phyloP scores from a whole-genome alignment of 2,888 invertebrate species.

The Brachyopa scutellaris region DNA sequence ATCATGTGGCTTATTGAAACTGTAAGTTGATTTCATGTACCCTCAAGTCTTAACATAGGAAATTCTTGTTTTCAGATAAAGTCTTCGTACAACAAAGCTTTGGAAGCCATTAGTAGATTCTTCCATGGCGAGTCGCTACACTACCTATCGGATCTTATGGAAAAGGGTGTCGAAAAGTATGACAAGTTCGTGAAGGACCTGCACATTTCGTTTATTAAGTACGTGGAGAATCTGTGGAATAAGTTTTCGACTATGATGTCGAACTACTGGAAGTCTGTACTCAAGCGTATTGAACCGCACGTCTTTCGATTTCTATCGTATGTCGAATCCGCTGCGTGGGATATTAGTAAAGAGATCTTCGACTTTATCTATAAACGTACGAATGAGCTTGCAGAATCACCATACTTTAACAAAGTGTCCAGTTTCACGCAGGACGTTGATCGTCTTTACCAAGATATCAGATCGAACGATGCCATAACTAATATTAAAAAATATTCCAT shows the following conservation, averaged over 20 bases:
- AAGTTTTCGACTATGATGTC: constrained; percentile 86
- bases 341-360: constrained; percentile 88
- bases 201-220: constrained; percentile 86
- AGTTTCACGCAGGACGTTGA: constrained; percentile 92
- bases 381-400: constrained; percentile 90
- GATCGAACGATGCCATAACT: constrained; percentile 89
- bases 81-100: constrained; percentile 86
- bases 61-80: constrained; percentile 85
- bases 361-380: constrained; percentile 91
- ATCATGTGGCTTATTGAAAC: constrained; percentile 89
- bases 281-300: constrained; percentile 89
- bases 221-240: constrained; percentile 89
- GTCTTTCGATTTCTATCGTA: constrained; percentile 90
- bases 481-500: constrained; percentile 90
- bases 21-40: constrained; percentile 77
- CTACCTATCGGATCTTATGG: constrained; percentile 87
- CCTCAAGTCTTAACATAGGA: no score
- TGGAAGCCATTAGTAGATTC: constrained; percentile 87
- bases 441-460: constrained; percentile 89
- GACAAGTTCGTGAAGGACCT: constrained; percentile 90
- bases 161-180: constrained; percentile 88
- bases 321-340: constrained; percentile 88
- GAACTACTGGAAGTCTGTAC: constrained; percentile 88
- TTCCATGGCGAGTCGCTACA: constrained; percentile 89
- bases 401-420: constrained; percentile 90